Base-by-base conservation (phyloP, 2,797 vertebrate genomes). In the Arrhamphus sclerolepis region DNA sequence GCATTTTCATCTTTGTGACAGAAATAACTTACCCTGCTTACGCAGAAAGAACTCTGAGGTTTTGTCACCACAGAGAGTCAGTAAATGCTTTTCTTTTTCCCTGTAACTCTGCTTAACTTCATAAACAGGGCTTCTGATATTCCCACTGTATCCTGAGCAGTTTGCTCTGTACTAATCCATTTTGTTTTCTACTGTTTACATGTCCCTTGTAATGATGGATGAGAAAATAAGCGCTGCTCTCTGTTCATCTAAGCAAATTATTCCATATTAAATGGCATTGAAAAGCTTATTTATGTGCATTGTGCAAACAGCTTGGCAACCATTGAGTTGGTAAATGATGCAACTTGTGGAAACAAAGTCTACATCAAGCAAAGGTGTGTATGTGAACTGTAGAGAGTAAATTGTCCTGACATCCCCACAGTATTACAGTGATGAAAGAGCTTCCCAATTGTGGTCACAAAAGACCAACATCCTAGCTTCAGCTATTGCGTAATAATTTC, bases 301-400 rank as follows among this genome's bases (percentile, higher is more conserved):
- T 6, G 18, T 47, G 46, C 8, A 47, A 51, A 59, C 24, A 24
- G 47, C 40, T 62, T 62, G 22, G 20, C 56, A 59, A 28, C 24
- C 14, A 8, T 6, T 2, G n/a, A 61, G 54, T 34, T 46, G 43
- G 48, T 71, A 75, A 72, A 75, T 87, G 85, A 87, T 75, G 82
- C 65, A 86, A 83, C 56, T 54, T 41, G 7, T 17, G 70, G 77
- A 79, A 86, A 84, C 46, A 65, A 74, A 61, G 21, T 24, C 39
- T 59, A 54, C n/a, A 46, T 60, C 21, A 51, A 70, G 29, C 63
- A 66, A 48, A 58, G 48, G 16, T 56, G 40, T 53, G 48, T 66
- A 26, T 51, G 29, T 49, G 51, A 31, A 22, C 22, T 19, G 21
- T 46, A 56, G 52, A 54, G 46, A 46, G 56, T 20, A 19, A 49